Evolutionary conservation across 2,888 invertebrate species (phyloP), one percentile per base, ranked within the genome.

Genomic region (Drosophila suboccidentalis): DNA sequence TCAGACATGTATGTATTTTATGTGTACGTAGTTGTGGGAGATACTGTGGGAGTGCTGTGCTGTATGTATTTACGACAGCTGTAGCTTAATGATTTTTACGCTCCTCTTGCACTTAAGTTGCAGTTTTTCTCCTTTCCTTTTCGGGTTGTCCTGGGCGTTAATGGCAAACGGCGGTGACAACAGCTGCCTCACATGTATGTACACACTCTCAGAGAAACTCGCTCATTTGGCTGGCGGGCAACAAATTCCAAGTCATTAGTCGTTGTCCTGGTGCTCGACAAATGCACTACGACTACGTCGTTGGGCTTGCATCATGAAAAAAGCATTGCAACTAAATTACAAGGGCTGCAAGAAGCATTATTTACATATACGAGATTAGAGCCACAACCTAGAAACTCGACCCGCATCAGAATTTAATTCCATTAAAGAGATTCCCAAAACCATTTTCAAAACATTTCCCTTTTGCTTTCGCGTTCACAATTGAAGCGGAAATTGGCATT

Each of bases 211-310:
- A 60, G 36, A 44, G 54, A 58, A 61, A 60, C 50, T 60, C 62
- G 71, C 86, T 82, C 90, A 87, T 87, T 85, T 85, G 74, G 86
- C 88, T 84, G 82, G 67, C 80, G 88, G 86, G 86, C 82, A 78
- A 85, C 79, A 85, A 85, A 89, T 89, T 82, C 73, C 70, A 72
- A 77, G 85, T 85, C 85, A 85, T 85, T 85, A 85, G 85, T 89
- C 88, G 85, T 75, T 71, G 87, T 76, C 78, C 78, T 65, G 32
- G 57, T 46, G 19, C 55, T 58, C 58, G 41, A 13, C 34, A 51
- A 19, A 44, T 29, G 39, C 43, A 36, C 59, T 36, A 32, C 34
- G 43, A 55, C 79, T 60, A 46, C 22, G 32, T 34, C 38, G 53
- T 47, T 46, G 73, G 39, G 49, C 44, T 46, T 29, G 47, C 39